These are phyloP conservation scores for Papilio xuthus DNA, from an alignment of 1,140 invertebrate species.

Conservation along the genomic window DNA sequence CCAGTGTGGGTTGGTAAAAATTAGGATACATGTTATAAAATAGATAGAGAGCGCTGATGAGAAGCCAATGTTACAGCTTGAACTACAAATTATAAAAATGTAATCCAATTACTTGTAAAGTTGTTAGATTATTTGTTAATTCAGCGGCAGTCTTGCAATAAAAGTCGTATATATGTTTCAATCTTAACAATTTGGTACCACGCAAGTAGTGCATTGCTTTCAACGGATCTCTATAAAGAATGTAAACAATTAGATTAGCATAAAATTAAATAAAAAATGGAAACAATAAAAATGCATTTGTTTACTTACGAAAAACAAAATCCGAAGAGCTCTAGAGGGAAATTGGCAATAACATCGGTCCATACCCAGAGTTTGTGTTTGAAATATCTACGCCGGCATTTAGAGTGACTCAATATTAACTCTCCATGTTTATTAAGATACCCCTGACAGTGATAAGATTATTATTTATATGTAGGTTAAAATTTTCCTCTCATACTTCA, in stretches of 20 bases:
- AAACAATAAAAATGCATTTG: conserved; percentile 36
- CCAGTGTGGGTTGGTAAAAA: too few relatives aligned
- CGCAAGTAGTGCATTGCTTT: conserved; percentile 67
- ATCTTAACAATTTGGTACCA: conserved; percentile 66
- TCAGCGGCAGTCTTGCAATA: conserved; percentile 66
- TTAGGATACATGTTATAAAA: too few relatives aligned
- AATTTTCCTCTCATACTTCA: neutral
- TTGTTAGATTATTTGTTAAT: conserved; percentile 73
- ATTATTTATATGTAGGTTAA: neutral
- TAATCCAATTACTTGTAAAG: conserved; percentile 60
- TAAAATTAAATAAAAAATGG: neutral
- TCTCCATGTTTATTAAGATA: conserved; percentile 67
- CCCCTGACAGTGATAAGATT: conserved; percentile 48
- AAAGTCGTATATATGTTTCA: conserved; percentile 74
- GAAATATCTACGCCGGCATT: conserved; percentile 67
- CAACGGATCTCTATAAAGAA: conserved; percentile 50
- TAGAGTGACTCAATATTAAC: conserved; percentile 55
- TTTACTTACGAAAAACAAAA: conserved; percentile 66
- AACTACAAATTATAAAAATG: neutral
- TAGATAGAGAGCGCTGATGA: too few relatives aligned
- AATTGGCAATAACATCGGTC: conserved; percentile 61
- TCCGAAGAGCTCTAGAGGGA: conserved; percentile 65
- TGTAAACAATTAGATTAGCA: neutral
- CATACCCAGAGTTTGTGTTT: conserved; percentile 66
- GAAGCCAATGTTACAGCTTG: too few relatives aligned